phyloP scores from a whole-genome alignment of 2,888 invertebrate genomes.

The Tipula lateralis region DNA sequence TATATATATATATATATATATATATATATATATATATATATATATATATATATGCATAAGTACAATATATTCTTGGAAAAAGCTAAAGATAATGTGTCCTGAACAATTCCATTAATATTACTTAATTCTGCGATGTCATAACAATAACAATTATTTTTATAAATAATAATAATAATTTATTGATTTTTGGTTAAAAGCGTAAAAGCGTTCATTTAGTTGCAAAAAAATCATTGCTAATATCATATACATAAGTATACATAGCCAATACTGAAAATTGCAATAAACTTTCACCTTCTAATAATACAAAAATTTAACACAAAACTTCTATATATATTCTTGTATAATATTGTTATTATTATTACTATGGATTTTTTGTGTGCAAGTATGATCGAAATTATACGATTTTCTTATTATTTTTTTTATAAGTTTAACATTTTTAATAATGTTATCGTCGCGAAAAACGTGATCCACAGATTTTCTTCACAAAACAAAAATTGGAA shows the following conservation, averaged over 20 bases:
- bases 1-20: no score
- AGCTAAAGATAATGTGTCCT: neutral
- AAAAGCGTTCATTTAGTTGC: neutral
- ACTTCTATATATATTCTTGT: neutral
- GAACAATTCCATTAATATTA: neutral
- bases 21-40: no score
- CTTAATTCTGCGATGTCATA: neutral
- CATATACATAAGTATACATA: no score
- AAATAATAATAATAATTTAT: neutral
- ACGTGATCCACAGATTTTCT: neutral
- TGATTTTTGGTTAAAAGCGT: neutral
- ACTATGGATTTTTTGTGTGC: neutral
- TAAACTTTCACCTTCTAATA: slow-evolving; percentile 24
- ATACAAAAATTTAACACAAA: neutral
- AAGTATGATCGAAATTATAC: neutral
- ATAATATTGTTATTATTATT: neutral
- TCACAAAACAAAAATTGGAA: neutral
- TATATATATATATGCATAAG: no score
- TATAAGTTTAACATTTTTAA: slow-evolving; percentile 8
- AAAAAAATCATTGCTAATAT: neutral
- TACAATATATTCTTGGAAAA: neutral
- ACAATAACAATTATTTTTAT: neutral
- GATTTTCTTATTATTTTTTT: neutral
- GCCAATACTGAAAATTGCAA: neutral
- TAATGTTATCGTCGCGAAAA: neutral